Base-by-base conservation (phyloP, 2,797 vertebrate genomes). In the Trachops cirrhosus region DNA sequence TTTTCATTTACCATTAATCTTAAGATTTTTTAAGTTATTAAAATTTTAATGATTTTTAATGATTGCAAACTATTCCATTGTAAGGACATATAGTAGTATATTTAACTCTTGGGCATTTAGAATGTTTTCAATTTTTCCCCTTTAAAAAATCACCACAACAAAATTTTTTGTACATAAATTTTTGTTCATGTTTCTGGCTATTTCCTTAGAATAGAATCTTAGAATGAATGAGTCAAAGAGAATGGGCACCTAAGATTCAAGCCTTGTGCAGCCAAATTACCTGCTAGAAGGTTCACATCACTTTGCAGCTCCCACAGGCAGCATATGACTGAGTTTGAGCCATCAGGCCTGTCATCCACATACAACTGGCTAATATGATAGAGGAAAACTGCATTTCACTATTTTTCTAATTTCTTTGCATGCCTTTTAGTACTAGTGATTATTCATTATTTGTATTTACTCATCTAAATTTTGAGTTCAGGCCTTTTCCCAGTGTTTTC, bases 181-280 rank as follows among this genome's bases (percentile, higher is more conserved):
- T 82, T 59, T 92, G 48, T 46, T 93, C 18, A 8, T 86, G 68
- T 90, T 92, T 94, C 82, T 85, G 67, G 46, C 80, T 82, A 46
- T 86, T 93, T 93, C 39, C 24, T 77, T 88, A 74, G 16, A 3
- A 59, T 26, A 67, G 54, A 86, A 29, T 77, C 46, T 24, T 71
- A 74, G n/a, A 79, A 37, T 24, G 73, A 95, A 50, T 54, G 41
- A 22, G 52, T 41, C n/a, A 32, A 79, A 64, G 16, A 22, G 22
- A 77, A 84, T 9, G 11, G 26, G 9, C 26, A 26, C 26, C 54
- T 80, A 59, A 73, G 24, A 68, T 34, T 32, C 44, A 80, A 34
- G 34, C 14, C 82, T 24, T 79, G 6, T 19, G 37, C 73, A 44
- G 24, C 68, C 48, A 74, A 16, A 24, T 26, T 82, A 7, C 80